A percentile compares a stretch with the other conserved stretches of the same genome.
Evolutionary conservation across 2,888 invertebrate species (phyloP).

Genomic region (Nipponacmea schrenckii): DNA sequence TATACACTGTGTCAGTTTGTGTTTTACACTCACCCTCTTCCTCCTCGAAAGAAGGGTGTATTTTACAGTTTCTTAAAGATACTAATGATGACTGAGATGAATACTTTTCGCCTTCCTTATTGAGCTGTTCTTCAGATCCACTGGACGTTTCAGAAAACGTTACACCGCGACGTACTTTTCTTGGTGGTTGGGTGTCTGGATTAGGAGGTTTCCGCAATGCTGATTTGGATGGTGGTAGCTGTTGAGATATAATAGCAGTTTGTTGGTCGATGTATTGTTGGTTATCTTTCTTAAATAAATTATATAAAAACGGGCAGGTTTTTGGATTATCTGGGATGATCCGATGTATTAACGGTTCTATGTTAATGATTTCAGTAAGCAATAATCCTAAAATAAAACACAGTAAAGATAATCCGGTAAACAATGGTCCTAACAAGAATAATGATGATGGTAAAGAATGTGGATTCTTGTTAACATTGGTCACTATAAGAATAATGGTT

Average conservation of each 20-base stretch:
- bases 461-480: conserved; percentile 10
- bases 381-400: conserved; percentile 15
- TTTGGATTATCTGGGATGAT: conserved; percentile 10
- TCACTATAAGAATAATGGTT: conserved; percentile 16
- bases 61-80: conserved; percentile 19
- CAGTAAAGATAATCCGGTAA: conserved; percentile 9
- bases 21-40: not conserved
- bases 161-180: conserved; percentile 7
- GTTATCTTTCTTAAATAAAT: conserved; percentile 9
- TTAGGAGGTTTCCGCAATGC: conserved; percentile 10
- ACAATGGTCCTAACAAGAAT: conserved; percentile 17
- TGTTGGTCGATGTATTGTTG: conserved; percentile 5
- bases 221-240: conserved; percentile 15
- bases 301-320: conserved; percentile 11
- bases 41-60: conserved; percentile 10
- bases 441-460: conserved; percentile 8
- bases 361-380: conserved; percentile 15
- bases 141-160: conserved; percentile 7
- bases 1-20: not conserved
- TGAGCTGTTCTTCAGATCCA: no score
- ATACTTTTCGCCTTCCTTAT: not conserved
- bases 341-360: conserved; percentile 4
- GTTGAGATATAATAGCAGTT: conserved; percentile 17
- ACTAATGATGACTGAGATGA: not conserved
- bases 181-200: not conserved